Evolutionary conservation across 30 jellyfish, hydroid and myxozoan genomes (phyloP), one percentile per base, ranked within the genome.

Genomic region (Haliclystus octoradiatus): DNA sequence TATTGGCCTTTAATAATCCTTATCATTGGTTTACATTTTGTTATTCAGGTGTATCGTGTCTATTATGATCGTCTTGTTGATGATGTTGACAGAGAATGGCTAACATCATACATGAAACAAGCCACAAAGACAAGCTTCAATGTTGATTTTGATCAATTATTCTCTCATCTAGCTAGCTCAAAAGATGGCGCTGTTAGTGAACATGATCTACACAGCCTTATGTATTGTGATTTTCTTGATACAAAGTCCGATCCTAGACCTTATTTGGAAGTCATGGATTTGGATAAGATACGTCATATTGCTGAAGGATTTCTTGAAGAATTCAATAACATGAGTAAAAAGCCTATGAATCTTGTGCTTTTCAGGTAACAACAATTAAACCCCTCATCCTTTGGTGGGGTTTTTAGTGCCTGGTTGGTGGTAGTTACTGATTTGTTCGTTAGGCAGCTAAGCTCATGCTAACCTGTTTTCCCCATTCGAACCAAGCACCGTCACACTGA

Each of bases 161-260:
- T 90, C 65, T 49, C 28, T 24, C 96, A 85, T 63, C 69, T 90
- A 33, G 98, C 81, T 73, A 50, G 77, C 2, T 73, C 63, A 49
- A 81, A 84, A 12, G 74, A 90, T 25, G 95, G 93, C 13, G 82
- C 40, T 33, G 85, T 75, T 28, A 80, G 63, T 60, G 85, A 81
- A 52, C 79, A 90, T 61, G 98, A 90, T 66, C 65, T 90, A 23
- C 95, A 82, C 75, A 77, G 92, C 35, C 76, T 90, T 25, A 76
- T 90, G 95, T 90, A 76, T 60, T 90, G 98, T 68, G 98, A 90
- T 73, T 90, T 90, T 77, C 71, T 90, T 65, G 97, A 87, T 76
- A 84, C 74, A 69, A 90, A 81, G 65, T 40, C 92, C 2, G 98
- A 90, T 62, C 94, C 98, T 9, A 67, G 83, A 49, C 98, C 98